These are phyloP conservation scores for Chironomus striatipennis DNA, from an alignment of 1,140 invertebrate genomes.

Conservation along the genomic window DNA sequence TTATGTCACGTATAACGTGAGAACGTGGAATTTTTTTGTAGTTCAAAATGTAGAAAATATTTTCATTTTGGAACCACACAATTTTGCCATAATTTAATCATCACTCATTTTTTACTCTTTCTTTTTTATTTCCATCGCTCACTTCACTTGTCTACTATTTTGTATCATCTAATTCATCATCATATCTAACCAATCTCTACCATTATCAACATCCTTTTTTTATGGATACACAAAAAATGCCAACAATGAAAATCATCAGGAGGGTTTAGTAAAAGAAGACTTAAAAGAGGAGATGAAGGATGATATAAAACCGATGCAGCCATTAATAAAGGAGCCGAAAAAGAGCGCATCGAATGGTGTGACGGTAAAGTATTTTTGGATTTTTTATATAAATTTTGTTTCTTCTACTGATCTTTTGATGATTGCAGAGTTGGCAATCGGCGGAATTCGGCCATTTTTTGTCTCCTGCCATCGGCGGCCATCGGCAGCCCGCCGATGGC, in stretches of 20 bases:
- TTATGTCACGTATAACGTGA: not conserved
- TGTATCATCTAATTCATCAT: not conserved
- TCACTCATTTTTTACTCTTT: not conserved
- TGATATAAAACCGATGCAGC: not conserved
- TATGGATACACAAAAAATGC: too few relatives aligned
- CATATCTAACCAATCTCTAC: not conserved
- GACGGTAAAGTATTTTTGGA: not conserved
- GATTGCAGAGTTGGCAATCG: too few relatives aligned
- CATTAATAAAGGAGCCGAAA: constrained; percentile 27
- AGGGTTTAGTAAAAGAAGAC: not conserved
- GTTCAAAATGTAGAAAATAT: not conserved
- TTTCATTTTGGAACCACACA: not conserved
- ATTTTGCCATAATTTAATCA: not conserved
- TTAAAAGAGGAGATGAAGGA: not conserved
- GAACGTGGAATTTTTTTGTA: too few relatives aligned
- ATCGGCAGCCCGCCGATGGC: too few relatives aligned
- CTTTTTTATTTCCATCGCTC: not conserved
- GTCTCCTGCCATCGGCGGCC: too few relatives aligned
- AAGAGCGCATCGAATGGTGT: constrained; percentile 29
- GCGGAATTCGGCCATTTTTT: too few relatives aligned
- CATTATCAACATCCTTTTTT: too few relatives aligned
- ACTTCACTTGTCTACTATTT: not conserved
- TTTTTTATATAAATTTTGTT: too few relatives aligned
- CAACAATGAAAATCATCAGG: not conserved
- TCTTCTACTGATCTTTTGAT: too few relatives aligned